Evolutionary conservation across 2,888 invertebrate species (phyloP), one percentile per base, ranked within the genome.

Genomic region (Ryuthela nishihirai): DNA sequence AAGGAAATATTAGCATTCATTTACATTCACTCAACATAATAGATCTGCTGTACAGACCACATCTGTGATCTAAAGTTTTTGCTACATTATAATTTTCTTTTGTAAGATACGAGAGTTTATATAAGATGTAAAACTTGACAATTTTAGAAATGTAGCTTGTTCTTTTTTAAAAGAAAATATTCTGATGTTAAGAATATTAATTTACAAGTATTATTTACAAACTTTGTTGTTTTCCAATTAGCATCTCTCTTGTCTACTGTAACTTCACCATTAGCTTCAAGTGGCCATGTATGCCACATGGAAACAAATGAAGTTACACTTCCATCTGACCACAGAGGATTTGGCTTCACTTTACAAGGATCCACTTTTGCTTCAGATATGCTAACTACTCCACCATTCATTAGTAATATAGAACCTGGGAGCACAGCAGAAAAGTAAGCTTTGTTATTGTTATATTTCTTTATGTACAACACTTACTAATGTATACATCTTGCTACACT

Each of bases 351-450:
- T 9, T 75, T 82, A 4, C 78, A 78, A 20, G 74, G 77, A 3
- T 65, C 69, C 7, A 56, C 67, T n/a, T 68, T 68, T 58, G 64
- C 70, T 17, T 65, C 69, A 2, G 70, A 72, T 24, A 54, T 71
- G 9, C 65, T 72, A 21, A 64, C 69, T 2, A 70, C 72, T 15
- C 72, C 74, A 2, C 75, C 77, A 23, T 67, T 80, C 34, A 75
- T 83, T 36, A 75, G 76, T 2, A 72, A 76, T 64, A 77, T 83
- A 38, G 76, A 77, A 39, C 75, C 77, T 1, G 78, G 79, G 58
- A 79, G 81, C 26, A 78, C 81, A 21, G 81, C 82, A 12, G 82
- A 82, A 68, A 79, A 78, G 82, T 82, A 70, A 66, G 69, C 50
- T 29, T 15, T 42, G 10, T 7, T n/a, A 41, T 34, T 23, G 15